Percentiles rank a stretch among this genome's conserved stretches.
These are phyloP conservation scores for Encarsia formosa DNA, from an alignment of 2,888 invertebrate genomes.

Conservation along the genomic window DNA sequence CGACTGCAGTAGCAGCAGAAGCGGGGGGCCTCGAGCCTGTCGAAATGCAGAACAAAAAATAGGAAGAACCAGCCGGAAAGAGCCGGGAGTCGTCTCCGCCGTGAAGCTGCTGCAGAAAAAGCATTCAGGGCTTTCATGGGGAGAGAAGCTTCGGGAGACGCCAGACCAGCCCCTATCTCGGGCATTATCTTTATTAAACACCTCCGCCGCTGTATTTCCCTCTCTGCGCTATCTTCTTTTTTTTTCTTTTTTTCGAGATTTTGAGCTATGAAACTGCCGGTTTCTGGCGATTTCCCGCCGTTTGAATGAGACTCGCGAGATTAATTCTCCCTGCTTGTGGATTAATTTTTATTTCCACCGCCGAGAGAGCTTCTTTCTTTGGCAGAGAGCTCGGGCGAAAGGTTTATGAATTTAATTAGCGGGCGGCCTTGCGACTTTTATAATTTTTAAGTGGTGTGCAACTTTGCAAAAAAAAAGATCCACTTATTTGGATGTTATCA, in stretches of 20 bases:
- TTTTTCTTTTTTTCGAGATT: no score
- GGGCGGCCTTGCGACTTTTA: no score
- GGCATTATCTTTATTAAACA: slow-evolving; percentile 52
- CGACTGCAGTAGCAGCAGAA: slow-evolving; percentile 21
- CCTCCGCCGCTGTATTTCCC: slow-evolving; percentile 29
- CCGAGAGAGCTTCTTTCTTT: slow-evolving; percentile 5
- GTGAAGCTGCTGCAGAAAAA: slow-evolving; percentile 29
- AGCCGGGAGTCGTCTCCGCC: slow-evolving; percentile 3
- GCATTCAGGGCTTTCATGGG: slow-evolving; percentile 47
- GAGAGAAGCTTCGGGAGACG: slow-evolving; percentile 40
- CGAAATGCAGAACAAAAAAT: slow-evolving; percentile 14
- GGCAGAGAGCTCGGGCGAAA: no score
- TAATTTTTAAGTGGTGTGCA: no score
- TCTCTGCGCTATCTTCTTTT: slow-evolving; percentile 10
- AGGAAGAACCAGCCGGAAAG: slow-evolving; percentile 1
- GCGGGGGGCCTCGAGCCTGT: no score
- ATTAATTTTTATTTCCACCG: no score
- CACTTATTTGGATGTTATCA: no score
- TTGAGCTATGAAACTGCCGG: slow-evolving; percentile 26
- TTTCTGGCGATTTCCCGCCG: slow-evolving; percentile 25
- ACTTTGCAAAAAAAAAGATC: no score
- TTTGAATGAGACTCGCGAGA: slow-evolving; percentile 14
- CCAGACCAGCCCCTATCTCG: slow-evolving; percentile 44
- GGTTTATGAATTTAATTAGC: neutral
- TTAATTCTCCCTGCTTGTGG: slow-evolving; percentile 8